These are phyloP conservation scores for Cervus canadensis DNA, from an alignment of 2,113 vertebrate genomes.

Conservation along the genomic window DNA sequence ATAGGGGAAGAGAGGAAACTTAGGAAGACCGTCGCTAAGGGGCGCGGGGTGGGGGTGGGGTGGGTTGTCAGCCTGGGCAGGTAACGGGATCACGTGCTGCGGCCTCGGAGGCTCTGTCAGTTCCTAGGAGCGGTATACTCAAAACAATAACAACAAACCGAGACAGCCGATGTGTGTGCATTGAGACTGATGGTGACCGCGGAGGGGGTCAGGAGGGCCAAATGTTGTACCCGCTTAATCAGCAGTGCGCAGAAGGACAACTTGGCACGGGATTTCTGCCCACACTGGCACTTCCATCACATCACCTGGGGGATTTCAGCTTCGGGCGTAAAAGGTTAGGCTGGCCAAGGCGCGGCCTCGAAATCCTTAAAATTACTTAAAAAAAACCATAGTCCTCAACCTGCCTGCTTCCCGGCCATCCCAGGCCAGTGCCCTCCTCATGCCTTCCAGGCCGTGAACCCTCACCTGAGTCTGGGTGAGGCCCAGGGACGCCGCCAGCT, in stretches of 20 bases:
- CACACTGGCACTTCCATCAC: not conserved
- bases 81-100: not conserved
- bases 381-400: not conserved
- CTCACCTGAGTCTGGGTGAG: conserved; percentile 97
- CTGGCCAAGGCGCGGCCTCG: not conserved
- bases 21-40: not conserved
- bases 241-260: not conserved
- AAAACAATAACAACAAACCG: not conserved
- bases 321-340: not conserved
- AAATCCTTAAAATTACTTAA: not conserved
- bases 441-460: not conserved
- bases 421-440: not conserved
- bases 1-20: not conserved
- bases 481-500: conserved; percentile 95
- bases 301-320: not conserved
- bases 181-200: not conserved
- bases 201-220: not conserved
- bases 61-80: not conserved
- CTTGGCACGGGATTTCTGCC: not conserved
- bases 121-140: not conserved
- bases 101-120: not conserved
- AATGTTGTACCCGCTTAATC: not conserved
- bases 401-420: not conserved
- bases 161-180: not conserved
- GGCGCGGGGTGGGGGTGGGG: not conserved